phyloP scores from a whole-genome alignment of 1,140 invertebrate species.

The Platyscapa corneri region DNA sequence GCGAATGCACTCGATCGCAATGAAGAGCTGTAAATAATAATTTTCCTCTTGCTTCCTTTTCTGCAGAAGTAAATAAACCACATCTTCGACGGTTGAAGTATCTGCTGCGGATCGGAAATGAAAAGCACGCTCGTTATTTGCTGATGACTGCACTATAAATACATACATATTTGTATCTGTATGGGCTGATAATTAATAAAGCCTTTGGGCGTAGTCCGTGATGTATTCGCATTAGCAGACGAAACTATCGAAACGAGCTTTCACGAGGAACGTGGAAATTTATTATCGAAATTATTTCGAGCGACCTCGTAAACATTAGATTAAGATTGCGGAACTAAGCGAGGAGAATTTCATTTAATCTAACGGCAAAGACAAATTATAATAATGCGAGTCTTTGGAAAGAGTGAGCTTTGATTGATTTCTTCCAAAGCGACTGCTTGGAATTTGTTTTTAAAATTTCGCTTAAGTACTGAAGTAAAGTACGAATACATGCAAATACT shows the following conservation, averaged over 20 bases:
- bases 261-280: not conserved
- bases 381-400: no score
- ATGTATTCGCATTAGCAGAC: not conserved
- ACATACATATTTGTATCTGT: not conserved
- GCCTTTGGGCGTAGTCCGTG: not conserved
- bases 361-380: no score
- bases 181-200: not conserved
- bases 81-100: not conserved
- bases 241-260: not conserved
- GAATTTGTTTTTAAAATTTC: no score
- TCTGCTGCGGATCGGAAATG: not conserved
- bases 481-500: no score
- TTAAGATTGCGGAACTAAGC: no score
- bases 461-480: no score
- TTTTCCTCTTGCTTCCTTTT: not conserved
- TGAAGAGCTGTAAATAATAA: not conserved
- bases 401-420: no score
- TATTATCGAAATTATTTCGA: not conserved
- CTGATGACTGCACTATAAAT: conserved; percentile 12
- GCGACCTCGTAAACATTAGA: no score
- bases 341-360: not conserved
- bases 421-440: no score
- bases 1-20: not conserved
- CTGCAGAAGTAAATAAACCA: not conserved
- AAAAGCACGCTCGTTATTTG: not conserved